Evolutionary conservation across 2,113 vertebrate genomes (phyloP), one percentile per base, ranked within the genome.

Genomic region (Alouatta palliata): DNA sequence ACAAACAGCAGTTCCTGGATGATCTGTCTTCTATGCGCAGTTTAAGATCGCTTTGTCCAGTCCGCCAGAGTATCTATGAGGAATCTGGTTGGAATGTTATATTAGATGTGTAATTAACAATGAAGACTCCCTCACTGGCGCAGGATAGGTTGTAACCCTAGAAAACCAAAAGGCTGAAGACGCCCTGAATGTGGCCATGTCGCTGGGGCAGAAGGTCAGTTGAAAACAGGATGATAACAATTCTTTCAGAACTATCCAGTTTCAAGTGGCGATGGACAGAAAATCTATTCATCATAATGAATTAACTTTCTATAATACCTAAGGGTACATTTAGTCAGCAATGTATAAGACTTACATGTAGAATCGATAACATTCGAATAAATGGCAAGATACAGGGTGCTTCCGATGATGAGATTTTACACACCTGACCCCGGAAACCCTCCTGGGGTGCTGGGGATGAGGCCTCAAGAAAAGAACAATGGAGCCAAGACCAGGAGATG

Each of bases 141-240:
- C 1, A 8, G 9, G 47, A 6, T 1, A 0, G 25, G 0, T 1
- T 32, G 10, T 0, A 0, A n/a, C 7, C 17, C 23, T 12, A 19
- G 66, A 58, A 66, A 40, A 4, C 23, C 49, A 10, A 6, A 43
- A 25, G 12, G 3, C 32, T 6, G 75, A 37, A 71, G 64, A 19
- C 2, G 3, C 4, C 11, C 1, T 5, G 4, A 2, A n/a, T 1
- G 3, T 13, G 11, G 20, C 16, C 5, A 11, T 1, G 0, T 2
- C 8, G 17, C 45, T 7, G 9, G 3, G n/a, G 17, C 17, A 12
- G 43, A 66, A 52, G 32, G 4, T 5, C 37, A 30, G 40, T 13
- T 3, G 30, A 43, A 43, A 52, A 27, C 3, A n/a, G 35, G 16
- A 3, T 8, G 23, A 17, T 6, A 47, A 16, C 14, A 1, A 2